Evolutionary conservation across 1,140 invertebrate genomes (phyloP).

Genomic region (Aphidius gifuensis): DNA sequence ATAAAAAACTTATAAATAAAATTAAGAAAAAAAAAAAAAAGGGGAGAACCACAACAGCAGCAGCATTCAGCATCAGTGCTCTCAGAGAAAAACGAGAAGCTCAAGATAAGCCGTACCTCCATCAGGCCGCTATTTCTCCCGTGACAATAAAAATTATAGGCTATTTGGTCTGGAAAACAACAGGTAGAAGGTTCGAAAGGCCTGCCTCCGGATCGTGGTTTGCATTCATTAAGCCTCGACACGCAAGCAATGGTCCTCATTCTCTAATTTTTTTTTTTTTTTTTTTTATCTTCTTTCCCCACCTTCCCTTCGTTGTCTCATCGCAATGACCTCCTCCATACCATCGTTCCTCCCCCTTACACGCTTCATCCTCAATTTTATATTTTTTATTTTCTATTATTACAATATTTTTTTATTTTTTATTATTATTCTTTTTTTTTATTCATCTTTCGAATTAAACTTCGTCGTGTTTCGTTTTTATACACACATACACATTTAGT

Average conservation of each 20-base stretch:
- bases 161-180: slow-evolving; percentile 64
- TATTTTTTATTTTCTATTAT: slow-evolving; percentile 8
- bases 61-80: too few relatives aligned
- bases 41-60: slow-evolving; percentile 30
- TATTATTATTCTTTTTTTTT: not conserved
- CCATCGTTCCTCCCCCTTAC: not conserved
- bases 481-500: slow-evolving; percentile 1
- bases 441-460: not conserved
- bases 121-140: slow-evolving; percentile 58
- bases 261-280: slow-evolving; percentile 11
- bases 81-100: slow-evolving; percentile 43
- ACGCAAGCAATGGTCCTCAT: slow-evolving; percentile 54
- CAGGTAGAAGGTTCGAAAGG: slow-evolving; percentile 52
- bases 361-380: not conserved
- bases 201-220: slow-evolving; percentile 58
- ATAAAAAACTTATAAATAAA: too few relatives aligned
- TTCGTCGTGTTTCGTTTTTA: not conserved
- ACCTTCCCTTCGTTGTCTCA: slow-evolving; percentile 25
- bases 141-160: slow-evolving; percentile 68
- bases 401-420: not conserved
- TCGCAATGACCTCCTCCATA: not conserved
- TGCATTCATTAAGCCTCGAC: slow-evolving; percentile 63
- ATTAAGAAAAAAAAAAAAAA: slow-evolving; percentile 5
- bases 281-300: slow-evolving; percentile 16
- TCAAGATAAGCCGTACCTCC: slow-evolving; percentile 53